Evolutionary conservation across 30 jellyfish, hydroid and myxozoan genomes (phyloP).

Genomic region (Pseudorhiza aurosa): DNA sequence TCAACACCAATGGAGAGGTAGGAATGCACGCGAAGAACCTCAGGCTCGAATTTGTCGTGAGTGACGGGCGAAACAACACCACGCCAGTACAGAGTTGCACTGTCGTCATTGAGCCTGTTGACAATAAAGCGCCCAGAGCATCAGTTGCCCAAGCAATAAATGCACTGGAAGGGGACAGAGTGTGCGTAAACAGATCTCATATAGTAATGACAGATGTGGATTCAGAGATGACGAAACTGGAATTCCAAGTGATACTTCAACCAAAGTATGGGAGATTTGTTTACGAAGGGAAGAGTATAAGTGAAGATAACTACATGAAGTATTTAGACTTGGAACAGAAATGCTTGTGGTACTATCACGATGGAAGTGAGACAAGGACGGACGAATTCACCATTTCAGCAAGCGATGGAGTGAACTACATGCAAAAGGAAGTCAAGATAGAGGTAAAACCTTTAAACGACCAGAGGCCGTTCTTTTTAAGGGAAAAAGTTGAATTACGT

Average conservation of each 20-base stretch:
- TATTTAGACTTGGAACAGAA: constrained; percentile 7
- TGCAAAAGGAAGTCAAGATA: not conserved
- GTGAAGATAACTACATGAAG: not conserved
- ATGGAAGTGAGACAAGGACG: constrained; percentile 32
- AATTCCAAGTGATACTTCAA: not conserved
- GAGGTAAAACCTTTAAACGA: constrained; percentile 43
- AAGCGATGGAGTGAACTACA: constrained; percentile 24
- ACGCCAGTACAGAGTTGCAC: constrained; percentile 50
- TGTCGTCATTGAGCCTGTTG: constrained; percentile 43
- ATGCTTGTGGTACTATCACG: constrained; percentile 50
- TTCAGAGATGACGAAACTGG: not conserved
- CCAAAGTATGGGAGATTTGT: constrained; percentile 45
- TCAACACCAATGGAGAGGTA: constrained; percentile 21
- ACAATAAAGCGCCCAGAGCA: constrained; percentile 41
- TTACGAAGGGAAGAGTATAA: constrained; percentile 5
- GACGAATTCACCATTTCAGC: constrained; percentile 38
- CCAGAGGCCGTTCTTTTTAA: constrained; percentile 35
- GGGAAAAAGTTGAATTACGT: not conserved
- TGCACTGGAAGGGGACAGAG: constrained; percentile 59
- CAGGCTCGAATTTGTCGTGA: constrained; percentile 18
- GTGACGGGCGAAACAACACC: constrained; percentile 35
- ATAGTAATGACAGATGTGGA: constrained; percentile 29
- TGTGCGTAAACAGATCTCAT: constrained; percentile 23
- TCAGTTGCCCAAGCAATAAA: not conserved
- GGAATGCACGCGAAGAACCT: constrained; percentile 30